Evolutionary conservation across 2,888 invertebrate genomes (phyloP), one percentile per base, ranked within the genome.

Genomic region (Cosmorhoe ocellata): DNA sequence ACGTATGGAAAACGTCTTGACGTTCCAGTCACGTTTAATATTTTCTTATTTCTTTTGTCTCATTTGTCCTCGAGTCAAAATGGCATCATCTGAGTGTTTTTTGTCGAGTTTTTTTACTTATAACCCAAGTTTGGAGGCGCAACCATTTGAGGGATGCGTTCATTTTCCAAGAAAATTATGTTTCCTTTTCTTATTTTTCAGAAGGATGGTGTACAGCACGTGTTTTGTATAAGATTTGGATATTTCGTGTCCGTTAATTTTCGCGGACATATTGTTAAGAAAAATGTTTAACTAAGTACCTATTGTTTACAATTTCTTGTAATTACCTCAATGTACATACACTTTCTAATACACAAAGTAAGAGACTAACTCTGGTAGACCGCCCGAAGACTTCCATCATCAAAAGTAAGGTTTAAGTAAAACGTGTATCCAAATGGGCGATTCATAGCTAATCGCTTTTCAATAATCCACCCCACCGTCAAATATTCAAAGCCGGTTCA

Each of bases 21-120:
- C 71, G 81, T 84, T 84, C 84, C 41, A 76, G 87, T 86, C 88
- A 89, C 88, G 89, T 88, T 79, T 82, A 84, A 85, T 87, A 87
- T 88, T 88, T 88, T 88, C 88, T 86, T 88, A 87, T 88, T 87
- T 85, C 79, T 78, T 87, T 82, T 80, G 84, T 81, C 80, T 87
- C 86, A 87, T 89, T 86, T 85, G 84, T 85, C 79, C 81, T 73
- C 79, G 69, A 81, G 69, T 75, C 79, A 73, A 74, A 81, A 84
- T 82, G 75, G 77, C 82, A 81, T 84, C 79, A 78, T 76, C 75
- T 64, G 67, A 71, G 70, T 75, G 69, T 78, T 79, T 82, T 81
- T 80, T 75, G 65, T 73, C 67, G 71, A 54, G 60, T 63, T 66
- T 71, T 57, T 71, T 65, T 65, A 66, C 63, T 64, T 63, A 61